Evolutionary conservation across 2,113 vertebrate species (phyloP).

Genomic region (Rhinolophus sinicus): DNA sequence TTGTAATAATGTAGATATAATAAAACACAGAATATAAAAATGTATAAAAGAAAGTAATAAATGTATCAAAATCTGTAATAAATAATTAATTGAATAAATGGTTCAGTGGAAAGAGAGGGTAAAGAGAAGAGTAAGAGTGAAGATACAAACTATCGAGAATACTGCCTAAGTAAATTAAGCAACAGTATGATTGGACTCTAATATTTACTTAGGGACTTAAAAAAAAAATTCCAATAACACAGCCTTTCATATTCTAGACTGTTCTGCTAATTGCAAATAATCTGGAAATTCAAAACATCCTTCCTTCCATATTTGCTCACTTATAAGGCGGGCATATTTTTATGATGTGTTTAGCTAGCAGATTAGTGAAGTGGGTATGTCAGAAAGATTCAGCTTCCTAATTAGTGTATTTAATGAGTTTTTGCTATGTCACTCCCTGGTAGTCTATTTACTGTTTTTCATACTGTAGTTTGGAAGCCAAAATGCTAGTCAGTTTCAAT

Average conservation of each 20-base stretch:
- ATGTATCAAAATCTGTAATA: neutral
- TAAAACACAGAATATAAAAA: neutral
- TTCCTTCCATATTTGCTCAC: conserved; percentile 36
- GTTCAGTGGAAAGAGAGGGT: neutral
- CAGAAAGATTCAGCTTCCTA: conserved; percentile 58
- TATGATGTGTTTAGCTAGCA: conserved; percentile 30
- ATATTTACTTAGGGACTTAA: neutral
- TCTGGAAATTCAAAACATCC: conserved; percentile 18
- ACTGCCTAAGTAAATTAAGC: neutral
- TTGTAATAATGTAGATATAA: neutral
- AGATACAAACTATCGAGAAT: neutral
- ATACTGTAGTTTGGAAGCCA: neutral
- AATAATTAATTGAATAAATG: neutral
- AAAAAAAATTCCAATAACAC: neutral
- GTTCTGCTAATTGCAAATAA: conserved; percentile 21
- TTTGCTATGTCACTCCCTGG: conserved; percentile 54
- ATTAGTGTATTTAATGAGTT: conserved; percentile 60
- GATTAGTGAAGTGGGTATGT: conserved; percentile 60
- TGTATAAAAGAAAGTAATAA: neutral
- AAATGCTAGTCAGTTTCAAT: conserved; percentile 22
- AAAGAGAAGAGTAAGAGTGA: neutral
- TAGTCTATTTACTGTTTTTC: conserved; percentile 42
- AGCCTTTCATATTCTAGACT: neutral
- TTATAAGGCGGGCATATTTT: conserved; percentile 6
- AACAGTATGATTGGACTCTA: neutral